Base-by-base conservation (phyloP, 1,140 invertebrate genomes). In the Batillaria attramentaria region DNA sequence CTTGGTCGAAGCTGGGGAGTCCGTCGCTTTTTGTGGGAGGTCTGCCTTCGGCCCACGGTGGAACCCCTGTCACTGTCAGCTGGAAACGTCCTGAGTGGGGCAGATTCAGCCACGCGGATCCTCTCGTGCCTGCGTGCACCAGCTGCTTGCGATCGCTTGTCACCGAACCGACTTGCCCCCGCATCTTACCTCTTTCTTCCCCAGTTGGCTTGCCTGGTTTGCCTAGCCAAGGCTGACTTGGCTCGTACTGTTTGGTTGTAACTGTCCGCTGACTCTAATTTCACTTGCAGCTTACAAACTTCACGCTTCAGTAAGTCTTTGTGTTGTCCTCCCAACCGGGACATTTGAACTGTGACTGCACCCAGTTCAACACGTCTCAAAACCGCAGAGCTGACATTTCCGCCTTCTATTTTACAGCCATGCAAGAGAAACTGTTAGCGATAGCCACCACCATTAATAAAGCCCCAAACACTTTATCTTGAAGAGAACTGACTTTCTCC, bases 21-120 rank as follows among this genome's bases (percentile, higher is more conserved):
- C 50, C 68, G 68, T 39, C 68, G 39, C 3, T 39, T 69, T 69
- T 69, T 69, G 66, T 70, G 39, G 42, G 68, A 42, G 68, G 68
- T 46, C 28, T 39, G n/a, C n/a, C n/a, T n/a, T n/a, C n/a, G n/a
- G n/a, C n/a, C n/a, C n/a, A n/a, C n/a, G n/a, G n/a, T n/a, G n/a
- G n/a, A n/a, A n/a, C n/a, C n/a, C n/a, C n/a, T n/a, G n/a, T n/a
- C n/a, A n/a, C n/a, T n/a, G n/a, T n/a, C n/a, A n/a, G n/a, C 57
- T 62, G 57, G n/a, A n/a, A n/a, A n/a, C n/a, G n/a, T n/a, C n/a
- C n/a, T n/a, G 54, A 75, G 73, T 75, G 73, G 73, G 73, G 57
- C 73, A 42, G 73, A 62, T 33, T n/a, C 54, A 18, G 3, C 31
- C 31, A 33, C 20, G n/a, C 33, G 46, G 54, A 20, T 35, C 28